Evolutionary conservation across 1,140 invertebrate species (phyloP), one percentile per base, ranked within the genome.

Genomic region (Pentalonia nigronervosa): DNA sequence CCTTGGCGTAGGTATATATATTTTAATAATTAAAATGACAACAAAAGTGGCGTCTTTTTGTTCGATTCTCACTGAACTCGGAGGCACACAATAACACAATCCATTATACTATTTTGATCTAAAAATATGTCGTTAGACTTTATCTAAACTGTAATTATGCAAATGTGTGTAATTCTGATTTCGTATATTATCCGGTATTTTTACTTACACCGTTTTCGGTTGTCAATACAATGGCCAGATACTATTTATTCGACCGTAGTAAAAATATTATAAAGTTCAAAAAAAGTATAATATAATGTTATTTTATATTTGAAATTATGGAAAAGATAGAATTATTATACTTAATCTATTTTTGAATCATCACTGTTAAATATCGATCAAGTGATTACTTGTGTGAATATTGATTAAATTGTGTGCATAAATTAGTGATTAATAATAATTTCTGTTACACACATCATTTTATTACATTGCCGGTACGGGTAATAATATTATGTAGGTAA

Each of bases 1-100:
- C n/a, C n/a, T n/a, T n/a, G n/a, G n/a, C n/a, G n/a, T n/a, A n/a
- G n/a, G n/a, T n/a, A 8, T 48, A 48, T 47, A 92, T 83, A 67
- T 90, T 92, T 92, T 81, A 92, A 81, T 92, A 83, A 92, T 92
- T 92, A 92, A 92, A 92, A 92, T 9, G 47, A 89, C 50, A 89
- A 89, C 88, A 53, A 89, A 89, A 56, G 50, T 89, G 88, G 34
- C 50, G 23, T 89, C 20, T 56, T 36, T 89, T 89, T 89, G 88
- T 89, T 89, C n/a, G 9, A 23, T n/a, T 36, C 48, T 34, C 34
- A 9, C 34, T 48, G 21, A 11, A 89, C 21, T 56, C 88, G 34
- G 34, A 53, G 50, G 50, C 34, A 25, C 88, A 53, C 21, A 30
- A 25, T 23, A 9, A 45, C 83, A n/a, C 30, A 0, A 67, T 6